A percentile compares a stretch with the other conserved stretches of the same genome.
phyloP scores from a whole-genome alignment of 2,113 vertebrate species.

The Myotis yumanensis region DNA sequence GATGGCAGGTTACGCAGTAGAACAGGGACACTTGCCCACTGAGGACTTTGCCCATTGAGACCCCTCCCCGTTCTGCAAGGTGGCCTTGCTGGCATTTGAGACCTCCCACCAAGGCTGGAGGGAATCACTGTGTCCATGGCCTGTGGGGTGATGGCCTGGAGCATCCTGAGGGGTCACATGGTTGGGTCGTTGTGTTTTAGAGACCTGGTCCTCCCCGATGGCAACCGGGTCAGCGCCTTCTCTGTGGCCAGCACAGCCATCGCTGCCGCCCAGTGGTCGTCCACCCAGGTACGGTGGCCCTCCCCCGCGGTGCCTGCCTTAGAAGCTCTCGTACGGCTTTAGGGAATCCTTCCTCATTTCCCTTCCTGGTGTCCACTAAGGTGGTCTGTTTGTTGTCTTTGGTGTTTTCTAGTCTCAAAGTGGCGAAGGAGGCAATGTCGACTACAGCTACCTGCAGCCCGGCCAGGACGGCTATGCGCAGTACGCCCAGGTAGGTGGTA shows the following conservation, averaged over 20 bases:
- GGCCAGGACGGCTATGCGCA: constrained; percentile 91
- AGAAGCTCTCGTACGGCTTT: neutral
- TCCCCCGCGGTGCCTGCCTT: neutral
- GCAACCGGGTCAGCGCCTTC: constrained; percentile 97
- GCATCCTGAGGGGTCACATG: neutral
- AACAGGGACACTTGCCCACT: neutral
- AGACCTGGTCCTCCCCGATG: constrained; percentile 95
- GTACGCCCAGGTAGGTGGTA: constrained; percentile 89
- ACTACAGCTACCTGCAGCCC: constrained; percentile 92
- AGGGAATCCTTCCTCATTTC: neutral
- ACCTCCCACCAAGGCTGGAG: neutral
- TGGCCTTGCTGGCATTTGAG: neutral
- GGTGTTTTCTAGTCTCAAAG: constrained; percentile 88
- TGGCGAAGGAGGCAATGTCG: constrained; percentile 88
- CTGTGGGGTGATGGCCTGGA: neutral
- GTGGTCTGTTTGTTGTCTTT: constrained; percentile 32
- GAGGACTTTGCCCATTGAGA: neutral
- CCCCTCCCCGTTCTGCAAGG: neutral
- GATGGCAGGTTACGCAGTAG: neutral
- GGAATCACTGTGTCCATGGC: neutral
- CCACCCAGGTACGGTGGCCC: constrained; percentile 90
- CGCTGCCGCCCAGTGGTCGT: constrained; percentile 99
- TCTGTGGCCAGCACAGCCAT: constrained; percentile 99
- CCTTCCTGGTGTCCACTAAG: neutral
- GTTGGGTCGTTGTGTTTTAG: constrained; percentile 82